Base-by-base conservation (phyloP, 2,113 vertebrate species). In the Crypturellus undulatus region DNA sequence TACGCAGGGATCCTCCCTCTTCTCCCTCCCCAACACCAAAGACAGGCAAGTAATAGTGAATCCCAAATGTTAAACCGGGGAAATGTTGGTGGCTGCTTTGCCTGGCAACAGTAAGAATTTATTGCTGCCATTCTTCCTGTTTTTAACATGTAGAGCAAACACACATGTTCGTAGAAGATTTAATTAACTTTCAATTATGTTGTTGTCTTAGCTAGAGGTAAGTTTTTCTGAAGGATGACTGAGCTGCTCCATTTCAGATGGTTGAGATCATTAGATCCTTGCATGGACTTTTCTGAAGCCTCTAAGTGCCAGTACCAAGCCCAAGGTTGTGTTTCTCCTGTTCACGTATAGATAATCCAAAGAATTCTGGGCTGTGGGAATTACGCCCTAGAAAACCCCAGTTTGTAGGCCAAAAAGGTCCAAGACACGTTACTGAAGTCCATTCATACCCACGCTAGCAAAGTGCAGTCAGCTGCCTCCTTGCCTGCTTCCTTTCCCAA, bases 401-500 rank as follows among this genome's bases (percentile, higher is more conserved):
- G 54, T 80, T 93, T 88, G 21, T 25, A 56, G 60, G 65, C 85
- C 88, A 78, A 92, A 94, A 80, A 84, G 79, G 83, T 25, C 68
- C 8, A 5, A 49, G 30, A 58, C 16, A 6, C 56, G 87, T 82
- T 79, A 22, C 75, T 89, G 75, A 40, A 84, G 84, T 73, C 79
- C 45, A 26, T 87, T 95, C 79, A 63, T 82, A 84, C 84, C 87
- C 79, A 43, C 36, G 5, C 24, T 75, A 92, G 88, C 85, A 75
- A 73, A 85, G 56, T 20, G 81, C 84, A 95, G 64, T 59, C 64
- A 54, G 79, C 84, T 25, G 89, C 63, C n/a, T 89, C 51, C 69
- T 82, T 92, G 65, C 67, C 40, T 52, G 1, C 63, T 93, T 96
- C 95, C 84, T 92, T 94, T 93, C 93, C 91, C 89, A 91, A 89